Base-by-base conservation (phyloP, 2,888 invertebrate species). In the Epirrhoe alternata region DNA sequence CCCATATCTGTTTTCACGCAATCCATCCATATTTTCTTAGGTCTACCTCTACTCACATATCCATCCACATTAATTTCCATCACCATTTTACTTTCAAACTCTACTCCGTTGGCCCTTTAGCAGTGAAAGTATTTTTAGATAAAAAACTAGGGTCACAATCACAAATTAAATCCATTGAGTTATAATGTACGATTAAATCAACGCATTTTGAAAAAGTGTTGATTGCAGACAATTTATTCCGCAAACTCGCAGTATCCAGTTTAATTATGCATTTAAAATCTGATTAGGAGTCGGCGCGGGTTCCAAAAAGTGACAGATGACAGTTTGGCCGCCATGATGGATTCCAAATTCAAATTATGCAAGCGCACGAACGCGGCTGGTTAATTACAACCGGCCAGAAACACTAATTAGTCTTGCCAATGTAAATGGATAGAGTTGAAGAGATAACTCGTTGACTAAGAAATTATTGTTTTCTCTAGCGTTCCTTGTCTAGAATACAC, bases 281-380 rank as follows among this genome's bases (percentile, higher is more conserved):
- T 84, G 87, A 87, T 90, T 88, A 86, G 79, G 72, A 87, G 82
- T 83, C 85, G 70, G 71, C 77, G 77, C 83, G 77, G 81, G 85
- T 73, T 73, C 83, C 84, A 82, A 89, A 88, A 88, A 86, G 77
- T 89, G 90, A 87, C 89, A 87, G 84, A 67, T 88, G 89, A 86
- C 86, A 78, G 76, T 69, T 71, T 69, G 68, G 79, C 80, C 74
- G 86, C 85, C 86, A 86, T 89, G 85, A 86, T 86, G 85, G 77
- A 84, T 86, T 77, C 76, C 71, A 60, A 66, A 61, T 66, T 72
- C 77, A 71, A 81, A 89, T 90, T 91, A 91, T 91, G 91, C 90
- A 84, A 78, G 76, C 80, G 73, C 91, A 91, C 90, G 90, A 81
- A 70, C 81, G 79, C 80, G 80, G 79, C 78, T 77, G 75, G 86